phyloP scores from a whole-genome alignment of 2,113 vertebrate genomes.

The Upupa epops region DNA sequence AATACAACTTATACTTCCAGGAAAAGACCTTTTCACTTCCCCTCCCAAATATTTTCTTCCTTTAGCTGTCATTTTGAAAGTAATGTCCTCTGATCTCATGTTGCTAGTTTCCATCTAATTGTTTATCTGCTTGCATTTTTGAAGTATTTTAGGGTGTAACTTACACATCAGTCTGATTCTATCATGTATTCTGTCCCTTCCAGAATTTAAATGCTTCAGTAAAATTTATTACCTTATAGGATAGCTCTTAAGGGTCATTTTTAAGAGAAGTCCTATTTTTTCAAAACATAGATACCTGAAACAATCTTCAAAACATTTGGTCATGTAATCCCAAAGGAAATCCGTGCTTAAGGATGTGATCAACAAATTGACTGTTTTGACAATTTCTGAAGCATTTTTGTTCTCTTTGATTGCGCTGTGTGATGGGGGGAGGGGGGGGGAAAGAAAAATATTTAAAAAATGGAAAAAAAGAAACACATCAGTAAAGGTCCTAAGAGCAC shows the following conservation, averaged over 20 bases:
- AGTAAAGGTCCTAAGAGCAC: neutral
- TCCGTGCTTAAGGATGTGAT: constrained; percentile 90
- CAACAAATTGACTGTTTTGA: constrained; percentile 92
- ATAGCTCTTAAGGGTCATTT: neutral
- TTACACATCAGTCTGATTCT: neutral
- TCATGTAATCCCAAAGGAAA: constrained; percentile 97
- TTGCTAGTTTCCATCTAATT: neutral
- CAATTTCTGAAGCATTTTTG: constrained; percentile 90
- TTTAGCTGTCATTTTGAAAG: neutral
- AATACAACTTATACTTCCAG: neutral
- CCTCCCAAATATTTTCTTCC: neutral
- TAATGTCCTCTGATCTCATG: neutral
- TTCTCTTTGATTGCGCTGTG: constrained; percentile 92
- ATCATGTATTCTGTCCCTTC: neutral
- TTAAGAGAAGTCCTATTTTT: neutral
- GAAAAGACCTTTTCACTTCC: neutral
- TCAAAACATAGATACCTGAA: constrained; percentile 80
- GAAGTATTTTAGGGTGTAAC: neutral
- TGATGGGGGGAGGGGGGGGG: neutral
- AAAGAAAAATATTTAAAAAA: neutral
- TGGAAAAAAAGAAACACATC: neutral
- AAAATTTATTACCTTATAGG: neutral
- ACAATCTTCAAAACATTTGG: constrained; percentile 83
- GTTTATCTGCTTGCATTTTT: neutral
- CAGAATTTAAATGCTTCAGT: neutral